These are phyloP conservation scores for Arrhopalites spinosus DNA, from an alignment of 2,888 invertebrate species.

Conservation along the genomic window DNA sequence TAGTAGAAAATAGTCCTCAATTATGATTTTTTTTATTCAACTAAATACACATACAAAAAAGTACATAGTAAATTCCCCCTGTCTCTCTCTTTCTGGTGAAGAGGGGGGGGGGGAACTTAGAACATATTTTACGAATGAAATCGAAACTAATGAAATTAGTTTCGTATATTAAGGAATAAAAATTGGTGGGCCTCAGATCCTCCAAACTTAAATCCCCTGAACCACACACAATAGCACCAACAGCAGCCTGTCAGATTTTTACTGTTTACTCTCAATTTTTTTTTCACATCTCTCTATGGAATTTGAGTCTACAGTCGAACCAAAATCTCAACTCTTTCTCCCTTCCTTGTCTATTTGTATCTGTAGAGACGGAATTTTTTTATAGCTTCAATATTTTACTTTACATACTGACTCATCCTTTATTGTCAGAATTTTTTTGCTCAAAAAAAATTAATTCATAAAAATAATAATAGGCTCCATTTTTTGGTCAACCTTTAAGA, in stretches of 20 bases:
- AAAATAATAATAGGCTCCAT: too few species aligned
- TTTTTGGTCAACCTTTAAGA: neutral
- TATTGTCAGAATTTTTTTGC: too few species aligned
- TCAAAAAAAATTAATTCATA: too few species aligned
- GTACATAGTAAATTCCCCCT: too few species aligned
- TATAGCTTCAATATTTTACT: neutral
- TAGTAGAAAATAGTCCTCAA: too few species aligned
- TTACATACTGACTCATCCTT: too few species aligned
- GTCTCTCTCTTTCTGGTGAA: too few species aligned
- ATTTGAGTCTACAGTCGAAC: slow-evolving; percentile 23
- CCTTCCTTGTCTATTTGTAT: neutral
- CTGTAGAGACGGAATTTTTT: neutral
- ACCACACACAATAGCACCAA: neutral
- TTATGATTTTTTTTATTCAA: too few species aligned
- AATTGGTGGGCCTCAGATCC: too few species aligned
- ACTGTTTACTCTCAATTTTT: slow-evolving; percentile 35
- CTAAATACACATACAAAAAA: too few species aligned
- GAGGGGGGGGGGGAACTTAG: too few species aligned
- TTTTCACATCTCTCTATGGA: slow-evolving; percentile 33
- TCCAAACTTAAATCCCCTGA: too few species aligned
- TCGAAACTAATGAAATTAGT: slow-evolving; percentile 51
- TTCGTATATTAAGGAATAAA: slow-evolving; percentile 30
- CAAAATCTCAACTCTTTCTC: slow-evolving; percentile 24
- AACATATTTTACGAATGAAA: slow-evolving; percentile 50
- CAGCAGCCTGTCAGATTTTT: slow-evolving; percentile 35